Conservation (phyloP, 2,113 vertebrate species). For the Archocentrus centrarchus region DNA sequence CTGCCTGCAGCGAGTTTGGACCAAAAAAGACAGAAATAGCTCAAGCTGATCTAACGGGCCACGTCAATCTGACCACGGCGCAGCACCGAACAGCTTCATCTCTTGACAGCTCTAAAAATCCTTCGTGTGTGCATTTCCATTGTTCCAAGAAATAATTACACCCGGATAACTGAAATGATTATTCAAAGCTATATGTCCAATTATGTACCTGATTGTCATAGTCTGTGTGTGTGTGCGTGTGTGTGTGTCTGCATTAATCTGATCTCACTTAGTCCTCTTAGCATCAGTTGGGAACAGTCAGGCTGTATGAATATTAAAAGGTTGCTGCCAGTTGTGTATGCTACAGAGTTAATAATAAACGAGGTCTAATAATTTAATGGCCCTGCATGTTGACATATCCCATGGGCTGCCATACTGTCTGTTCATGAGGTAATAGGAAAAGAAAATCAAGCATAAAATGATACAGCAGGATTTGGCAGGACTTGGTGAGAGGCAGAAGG, state of each 20-base stretch:
- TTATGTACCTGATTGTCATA: conserved; percentile 7
- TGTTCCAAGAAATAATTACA: not conserved
- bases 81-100: conserved; percentile 12
- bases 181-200: conserved; percentile 28
- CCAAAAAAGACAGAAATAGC: conserved; percentile 59
- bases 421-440: conserved; percentile 52
- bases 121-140: not conserved
- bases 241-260: conserved; percentile 36
- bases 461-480: conserved; percentile 50
- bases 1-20: conserved; percentile 45
- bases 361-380: conserved; percentile 78
- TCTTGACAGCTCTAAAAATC: not conserved
- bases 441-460: conserved; percentile 42
- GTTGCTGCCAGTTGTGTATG: conserved; percentile 54
- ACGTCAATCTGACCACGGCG: conserved; percentile 38
- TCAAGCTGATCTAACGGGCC: conserved; percentile 40
- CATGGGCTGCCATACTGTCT: conserved; percentile 59
- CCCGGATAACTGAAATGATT: conserved; percentile 1
- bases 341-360: conserved; percentile 78
- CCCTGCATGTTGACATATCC: conserved; percentile 71
- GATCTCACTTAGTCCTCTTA: conserved; percentile 54
- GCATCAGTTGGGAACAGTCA: conserved; percentile 59
- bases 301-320: conserved; percentile 78
- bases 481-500: conserved; percentile 5
- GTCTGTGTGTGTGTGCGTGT: not conserved